Conservation (phyloP, 2,113 vertebrate genomes). For the Anthoscopus minutus region DNA sequence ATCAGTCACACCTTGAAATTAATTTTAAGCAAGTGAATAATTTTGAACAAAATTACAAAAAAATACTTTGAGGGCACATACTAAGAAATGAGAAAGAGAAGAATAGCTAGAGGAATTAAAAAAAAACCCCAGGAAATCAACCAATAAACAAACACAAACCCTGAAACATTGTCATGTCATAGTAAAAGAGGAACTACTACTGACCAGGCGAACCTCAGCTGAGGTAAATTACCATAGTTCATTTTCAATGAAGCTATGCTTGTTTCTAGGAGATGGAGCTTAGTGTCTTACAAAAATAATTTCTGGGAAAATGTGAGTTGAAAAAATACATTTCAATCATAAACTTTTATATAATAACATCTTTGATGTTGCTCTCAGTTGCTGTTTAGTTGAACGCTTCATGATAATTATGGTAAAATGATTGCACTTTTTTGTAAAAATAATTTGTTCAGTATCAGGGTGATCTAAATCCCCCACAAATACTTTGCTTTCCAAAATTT, state of each 20-base stretch:
- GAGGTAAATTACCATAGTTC: neutral
- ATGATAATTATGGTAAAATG: neutral
- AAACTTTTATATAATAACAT: neutral
- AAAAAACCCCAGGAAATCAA: neutral
- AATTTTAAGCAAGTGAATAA: conserved; percentile 52
- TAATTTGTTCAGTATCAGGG: neutral
- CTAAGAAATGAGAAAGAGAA: conserved; percentile 9
- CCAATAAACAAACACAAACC: neutral
- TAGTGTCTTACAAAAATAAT: neutral
- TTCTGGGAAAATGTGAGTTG: neutral
- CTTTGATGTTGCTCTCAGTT: neutral
- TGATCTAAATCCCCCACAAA: neutral
- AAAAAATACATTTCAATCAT: neutral
- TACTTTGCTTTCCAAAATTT: neutral
- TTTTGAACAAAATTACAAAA: conserved; percentile 23
- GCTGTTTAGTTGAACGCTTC: neutral
- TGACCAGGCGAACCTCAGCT: neutral
- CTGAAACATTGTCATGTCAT: neutral
- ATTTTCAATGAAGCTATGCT: neutral
- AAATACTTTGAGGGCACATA: neutral
- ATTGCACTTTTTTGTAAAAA: neutral
- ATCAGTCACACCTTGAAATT: conserved; percentile 15
- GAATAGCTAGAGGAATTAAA: neutral
- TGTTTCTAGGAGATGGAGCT: neutral
- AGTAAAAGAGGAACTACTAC: neutral